Evolutionary conservation across 2,888 invertebrate species (phyloP), one percentile per base, ranked within the genome.

Genomic region (Drosophila recens): DNA sequence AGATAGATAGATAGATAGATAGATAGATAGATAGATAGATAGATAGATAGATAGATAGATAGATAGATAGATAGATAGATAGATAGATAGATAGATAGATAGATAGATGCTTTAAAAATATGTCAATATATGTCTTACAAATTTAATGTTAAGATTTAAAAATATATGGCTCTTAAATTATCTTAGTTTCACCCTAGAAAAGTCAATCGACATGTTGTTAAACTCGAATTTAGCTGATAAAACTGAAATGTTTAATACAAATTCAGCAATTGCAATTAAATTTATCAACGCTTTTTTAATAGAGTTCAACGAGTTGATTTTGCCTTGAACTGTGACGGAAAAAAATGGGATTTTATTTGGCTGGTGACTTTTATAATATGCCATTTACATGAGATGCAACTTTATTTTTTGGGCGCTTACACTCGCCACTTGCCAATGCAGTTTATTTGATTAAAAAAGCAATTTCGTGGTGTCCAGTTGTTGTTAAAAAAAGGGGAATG

Each of bases 381-480:
- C 67, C 77, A 70, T 85, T 87, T 86, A 62, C 43, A 65, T 46
- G 45, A 49, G 17, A 30, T 34, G 45, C 33, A 56, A 59, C 56
- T 77, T 67, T 63, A 58, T 64, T 67, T 73, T 62, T 53, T 62
- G 27, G 48, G 15, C 34, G 40, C 42, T 40, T 20, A 17, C 51
- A 42, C 30, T 58, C 52, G 68, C 20, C 59, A 52, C 51, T 51
- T n/a, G 43, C 71, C 38, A 36, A 27, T 27, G 56, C n/a, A 57
- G 43, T 48, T 38, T 56, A 65, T 75, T 69, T 72, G 63, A 71
- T 82, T 85, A 74, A 85, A 83, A 82, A 72, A 49, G 65, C 67
- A 74, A 80, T 83, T 87, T 67, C 49, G 36, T 11, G 34, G 33
- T 27, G 49, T 61, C 30, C 48, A 48, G 48, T 30, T 48, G 48